Conservation (phyloP, 2,888 invertebrate species). For the Lamellibrachia satsuma region DNA sequence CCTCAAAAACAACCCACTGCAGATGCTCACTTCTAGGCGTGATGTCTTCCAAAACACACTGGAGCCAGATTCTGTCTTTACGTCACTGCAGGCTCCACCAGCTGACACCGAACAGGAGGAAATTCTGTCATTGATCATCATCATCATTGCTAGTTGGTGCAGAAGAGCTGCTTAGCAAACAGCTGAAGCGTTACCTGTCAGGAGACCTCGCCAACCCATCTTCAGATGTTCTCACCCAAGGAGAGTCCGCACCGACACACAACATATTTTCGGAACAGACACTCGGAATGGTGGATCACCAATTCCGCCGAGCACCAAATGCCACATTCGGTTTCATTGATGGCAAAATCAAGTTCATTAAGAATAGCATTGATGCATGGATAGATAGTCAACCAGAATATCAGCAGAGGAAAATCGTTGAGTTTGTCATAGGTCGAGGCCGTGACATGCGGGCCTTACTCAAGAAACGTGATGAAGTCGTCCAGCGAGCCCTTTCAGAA, state of each 20-base stretch:
- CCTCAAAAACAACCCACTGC: too few relatives aligned
- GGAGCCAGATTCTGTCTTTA: too few relatives aligned
- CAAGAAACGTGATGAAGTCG: not conserved
- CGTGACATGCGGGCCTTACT: not conserved
- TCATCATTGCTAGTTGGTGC: too few relatives aligned
- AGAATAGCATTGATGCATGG: constrained; percentile 21
- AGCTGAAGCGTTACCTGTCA: not conserved
- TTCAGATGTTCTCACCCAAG: not conserved
- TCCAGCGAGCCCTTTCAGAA: not conserved
- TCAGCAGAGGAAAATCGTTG: constrained; percentile 4
- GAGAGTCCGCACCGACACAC: not conserved
- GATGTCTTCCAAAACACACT: too few relatives aligned
- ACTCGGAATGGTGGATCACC: constrained; percentile 17
- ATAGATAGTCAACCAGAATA: not conserved
- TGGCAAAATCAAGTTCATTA: constrained; percentile 18
- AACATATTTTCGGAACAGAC: constrained; percentile 2
- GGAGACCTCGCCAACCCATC: not conserved
- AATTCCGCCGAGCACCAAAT: constrained; percentile 22
- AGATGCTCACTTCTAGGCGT: too few relatives aligned
- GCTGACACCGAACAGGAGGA: too few relatives aligned
- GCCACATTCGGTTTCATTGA: constrained; percentile 26
- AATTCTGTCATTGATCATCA: too few relatives aligned
- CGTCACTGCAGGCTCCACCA: too few relatives aligned
- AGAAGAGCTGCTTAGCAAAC: too few relatives aligned
- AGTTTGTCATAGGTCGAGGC: constrained; percentile 17